Percentiles rank a stretch among this genome's conserved stretches.
phyloP scores from a whole-genome alignment of 2,888 invertebrate species.

The Folsomia candida region DNA sequence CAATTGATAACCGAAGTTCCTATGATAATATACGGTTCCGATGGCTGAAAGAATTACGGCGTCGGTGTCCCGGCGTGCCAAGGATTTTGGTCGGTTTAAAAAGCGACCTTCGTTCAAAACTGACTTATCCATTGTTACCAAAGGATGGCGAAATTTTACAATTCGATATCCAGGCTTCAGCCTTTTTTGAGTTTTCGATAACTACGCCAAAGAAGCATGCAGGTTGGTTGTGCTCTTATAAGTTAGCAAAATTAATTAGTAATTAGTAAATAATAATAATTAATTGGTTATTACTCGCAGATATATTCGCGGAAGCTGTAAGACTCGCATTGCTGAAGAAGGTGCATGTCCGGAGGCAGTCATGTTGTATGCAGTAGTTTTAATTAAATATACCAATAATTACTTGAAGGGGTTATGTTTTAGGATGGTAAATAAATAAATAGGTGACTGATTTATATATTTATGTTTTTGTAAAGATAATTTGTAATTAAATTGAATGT shows the following conservation, averaged over 20 bases:
- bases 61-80: constrained; percentile 70
- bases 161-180: constrained; percentile 35
- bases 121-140: constrained; percentile 34
- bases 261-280: too few relatives aligned
- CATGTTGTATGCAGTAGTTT: constrained; percentile 32
- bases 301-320: constrained; percentile 31
- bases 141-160: constrained; percentile 44
- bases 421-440: too few relatives aligned
- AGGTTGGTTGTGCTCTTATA: too few relatives aligned
- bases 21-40: constrained; percentile 78
- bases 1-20: constrained; percentile 73
- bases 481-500: too few relatives aligned
- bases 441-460: too few relatives aligned
- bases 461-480: too few relatives aligned
- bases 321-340: constrained; percentile 33
- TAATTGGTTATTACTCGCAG: too few relatives aligned
- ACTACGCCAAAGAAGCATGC: constrained; percentile 32
- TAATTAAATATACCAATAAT: too few relatives aligned
- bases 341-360: constrained; percentile 25
- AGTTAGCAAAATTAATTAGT: too few relatives aligned
- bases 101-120: constrained; percentile 38
- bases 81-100: constrained; percentile 74
- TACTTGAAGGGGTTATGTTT: too few relatives aligned
- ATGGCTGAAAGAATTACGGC: constrained; percentile 82
- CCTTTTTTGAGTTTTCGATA: constrained; percentile 37